phyloP scores from a whole-genome alignment of 2,888 invertebrate genomes.

The Nephrotoma appendiculata region DNA sequence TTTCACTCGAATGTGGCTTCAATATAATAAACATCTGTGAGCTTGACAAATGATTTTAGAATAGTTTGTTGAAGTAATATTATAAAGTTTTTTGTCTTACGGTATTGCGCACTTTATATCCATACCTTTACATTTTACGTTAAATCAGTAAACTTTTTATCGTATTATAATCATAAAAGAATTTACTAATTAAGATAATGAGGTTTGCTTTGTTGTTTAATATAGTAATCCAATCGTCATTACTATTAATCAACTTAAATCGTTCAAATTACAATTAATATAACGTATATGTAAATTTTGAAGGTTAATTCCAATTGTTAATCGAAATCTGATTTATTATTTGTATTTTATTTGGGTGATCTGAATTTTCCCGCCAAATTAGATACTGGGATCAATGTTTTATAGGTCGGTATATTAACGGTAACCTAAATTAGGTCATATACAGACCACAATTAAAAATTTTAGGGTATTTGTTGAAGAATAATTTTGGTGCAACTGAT shows the following conservation, averaged over 20 bases:
- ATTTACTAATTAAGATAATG: not conserved
- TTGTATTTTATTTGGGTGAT: no score
- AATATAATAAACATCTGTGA: not conserved
- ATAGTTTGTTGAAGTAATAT: not conserved
- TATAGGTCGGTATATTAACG: no score
- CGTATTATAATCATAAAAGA: not conserved
- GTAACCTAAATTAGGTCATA: no score
- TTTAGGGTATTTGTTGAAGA: no score
- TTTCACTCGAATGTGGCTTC: not conserved
- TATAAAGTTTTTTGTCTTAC: not conserved
- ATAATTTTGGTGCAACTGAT: no score
- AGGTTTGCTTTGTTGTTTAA: not conserved
- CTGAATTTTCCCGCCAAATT: no score
- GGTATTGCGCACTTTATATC: not conserved
- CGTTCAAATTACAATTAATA: not conserved
- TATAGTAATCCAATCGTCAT: not conserved
- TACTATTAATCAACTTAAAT: not conserved
- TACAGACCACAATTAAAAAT: no score
- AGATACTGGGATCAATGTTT: no score
- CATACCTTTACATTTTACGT: not conserved
- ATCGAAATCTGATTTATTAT: no score
- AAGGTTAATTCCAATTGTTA: no score
- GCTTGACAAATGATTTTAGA: not conserved
- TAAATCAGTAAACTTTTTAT: no score
- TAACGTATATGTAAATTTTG: not conserved